A percentile compares a stretch with the other conserved stretches of the same genome.
Conservation (phyloP, 2,888 invertebrate species). For the Euzophera pinguis region DNA sequence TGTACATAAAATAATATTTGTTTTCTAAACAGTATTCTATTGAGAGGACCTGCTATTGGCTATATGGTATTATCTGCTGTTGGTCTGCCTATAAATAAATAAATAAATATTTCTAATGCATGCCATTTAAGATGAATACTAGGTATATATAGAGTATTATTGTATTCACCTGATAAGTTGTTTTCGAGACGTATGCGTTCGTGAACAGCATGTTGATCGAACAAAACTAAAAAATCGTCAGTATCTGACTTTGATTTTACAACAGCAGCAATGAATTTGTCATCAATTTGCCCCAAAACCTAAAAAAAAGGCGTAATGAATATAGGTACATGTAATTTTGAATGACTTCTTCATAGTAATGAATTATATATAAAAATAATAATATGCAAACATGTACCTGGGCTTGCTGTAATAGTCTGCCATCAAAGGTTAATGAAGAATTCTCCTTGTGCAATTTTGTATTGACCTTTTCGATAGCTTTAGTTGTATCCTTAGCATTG, state of each 20-base stretch:
- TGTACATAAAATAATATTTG: too few relatives aligned
- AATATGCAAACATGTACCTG: conserved; percentile 34
- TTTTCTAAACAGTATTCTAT: too few relatives aligned
- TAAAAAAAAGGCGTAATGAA: conserved; percentile 38
- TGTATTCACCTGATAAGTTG: conserved; percentile 76
- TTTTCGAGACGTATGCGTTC: conserved; percentile 89
- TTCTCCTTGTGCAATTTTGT: conserved; percentile 43
- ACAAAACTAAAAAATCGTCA: conserved; percentile 79
- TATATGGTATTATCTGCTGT: too few relatives aligned
- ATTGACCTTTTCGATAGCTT: conserved; percentile 46
- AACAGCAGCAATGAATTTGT: conserved; percentile 83
- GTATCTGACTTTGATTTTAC: conserved; percentile 44
- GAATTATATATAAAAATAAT: not conserved
- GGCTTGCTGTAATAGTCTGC: conserved; percentile 42
- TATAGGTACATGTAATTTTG: conserved; percentile 1
- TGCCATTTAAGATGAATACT: too few relatives aligned
- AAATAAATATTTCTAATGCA: too few relatives aligned
- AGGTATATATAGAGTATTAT: not conserved
- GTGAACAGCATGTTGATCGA: conserved; percentile 94
- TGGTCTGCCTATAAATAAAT: too few relatives aligned
- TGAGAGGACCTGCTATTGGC: too few relatives aligned
- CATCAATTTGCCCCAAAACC: conserved; percentile 87
- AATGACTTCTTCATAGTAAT: too few relatives aligned
- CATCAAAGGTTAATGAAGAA: conserved; percentile 51
- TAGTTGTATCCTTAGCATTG: conserved; percentile 39